A percentile compares a stretch with the other conserved stretches of the same genome.
Conservation (phyloP, 2,888 invertebrate genomes). For the Coenonympha glycerion region DNA sequence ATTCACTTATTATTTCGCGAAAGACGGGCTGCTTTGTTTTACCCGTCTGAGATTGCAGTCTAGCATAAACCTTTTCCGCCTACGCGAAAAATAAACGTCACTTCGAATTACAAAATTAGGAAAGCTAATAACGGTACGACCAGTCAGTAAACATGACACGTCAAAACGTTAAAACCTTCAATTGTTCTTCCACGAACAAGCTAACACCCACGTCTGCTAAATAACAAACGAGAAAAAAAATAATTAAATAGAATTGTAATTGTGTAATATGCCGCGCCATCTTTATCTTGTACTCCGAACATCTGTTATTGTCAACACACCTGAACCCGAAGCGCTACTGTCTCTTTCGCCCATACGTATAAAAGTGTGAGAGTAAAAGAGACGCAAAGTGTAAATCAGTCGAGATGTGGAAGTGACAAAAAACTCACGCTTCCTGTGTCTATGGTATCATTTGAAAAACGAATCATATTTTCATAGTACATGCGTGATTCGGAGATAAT, state of each 20-base stretch:
- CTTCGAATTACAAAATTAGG: conserved; percentile 47
- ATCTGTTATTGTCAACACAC: conserved; percentile 76
- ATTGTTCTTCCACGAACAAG: conserved; percentile 49
- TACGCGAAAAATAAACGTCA: conserved; percentile 39
- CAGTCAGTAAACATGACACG: conserved; percentile 46
- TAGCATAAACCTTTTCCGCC: conserved; percentile 30
- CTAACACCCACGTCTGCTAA: conserved; percentile 58
- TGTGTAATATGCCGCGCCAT: conserved; percentile 70
- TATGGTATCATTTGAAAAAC: conserved; percentile 74
- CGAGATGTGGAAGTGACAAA: conserved; percentile 73
- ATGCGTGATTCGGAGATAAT: conserved; percentile 33
- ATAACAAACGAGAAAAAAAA: conserved; percentile 59
- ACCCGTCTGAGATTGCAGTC: too few species aligned
- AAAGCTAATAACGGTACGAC: conserved; percentile 45
- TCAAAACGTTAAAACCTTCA: conserved; percentile 47
- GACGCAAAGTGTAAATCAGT: conserved; percentile 44
- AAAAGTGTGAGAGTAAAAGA: conserved; percentile 32
- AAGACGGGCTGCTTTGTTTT: too few species aligned
- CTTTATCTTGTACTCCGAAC: conserved; percentile 50
- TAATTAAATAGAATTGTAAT: conserved; percentile 74
- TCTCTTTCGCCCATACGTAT: conserved; percentile 36
- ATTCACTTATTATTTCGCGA: too few species aligned
- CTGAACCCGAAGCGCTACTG: conserved; percentile 51
- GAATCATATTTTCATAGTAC: conserved; percentile 59
- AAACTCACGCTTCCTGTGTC: conserved; percentile 75